These are phyloP conservation scores for Xiphorhynchus elegans DNA, from an alignment of 2,113 vertebrate genomes.

Conservation along the genomic window DNA sequence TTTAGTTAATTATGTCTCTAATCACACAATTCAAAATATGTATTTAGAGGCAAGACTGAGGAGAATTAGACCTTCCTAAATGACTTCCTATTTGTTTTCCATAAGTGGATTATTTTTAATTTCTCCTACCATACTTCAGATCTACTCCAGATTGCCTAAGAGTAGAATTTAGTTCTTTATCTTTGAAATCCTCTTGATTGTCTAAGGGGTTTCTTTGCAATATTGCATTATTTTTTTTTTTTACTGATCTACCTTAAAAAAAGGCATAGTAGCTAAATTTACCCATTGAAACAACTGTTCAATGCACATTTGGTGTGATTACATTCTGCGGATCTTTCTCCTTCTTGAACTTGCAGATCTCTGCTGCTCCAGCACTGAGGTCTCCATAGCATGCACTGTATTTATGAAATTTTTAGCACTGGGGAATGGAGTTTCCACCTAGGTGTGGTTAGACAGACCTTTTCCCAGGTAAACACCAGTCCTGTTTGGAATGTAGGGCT, in stretches of 20 bases:
- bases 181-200: not conserved
- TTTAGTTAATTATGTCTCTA: not conserved
- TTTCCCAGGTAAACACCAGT: not conserved
- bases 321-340: conserved; percentile 13
- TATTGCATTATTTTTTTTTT: not conserved
- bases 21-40: not conserved
- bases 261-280: not conserved
- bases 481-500: not conserved
- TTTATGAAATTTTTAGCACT: not conserved
- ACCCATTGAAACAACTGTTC: conserved; percentile 33
- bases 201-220: not conserved
- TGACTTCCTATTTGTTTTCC: not conserved
- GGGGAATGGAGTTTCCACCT: not conserved
- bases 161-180: not conserved
- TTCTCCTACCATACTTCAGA: not conserved
- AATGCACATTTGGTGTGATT: conserved; percentile 44
- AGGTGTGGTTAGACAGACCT: not conserved
- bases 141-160: not conserved
- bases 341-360: not conserved
- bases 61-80: not conserved
- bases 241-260: not conserved
- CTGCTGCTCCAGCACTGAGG: not conserved
- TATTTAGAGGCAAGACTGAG: not conserved
- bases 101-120: not conserved
- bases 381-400: not conserved